phyloP scores from a whole-genome alignment of 2,113 vertebrate species.

The Drymodes brunneopygia region DNA sequence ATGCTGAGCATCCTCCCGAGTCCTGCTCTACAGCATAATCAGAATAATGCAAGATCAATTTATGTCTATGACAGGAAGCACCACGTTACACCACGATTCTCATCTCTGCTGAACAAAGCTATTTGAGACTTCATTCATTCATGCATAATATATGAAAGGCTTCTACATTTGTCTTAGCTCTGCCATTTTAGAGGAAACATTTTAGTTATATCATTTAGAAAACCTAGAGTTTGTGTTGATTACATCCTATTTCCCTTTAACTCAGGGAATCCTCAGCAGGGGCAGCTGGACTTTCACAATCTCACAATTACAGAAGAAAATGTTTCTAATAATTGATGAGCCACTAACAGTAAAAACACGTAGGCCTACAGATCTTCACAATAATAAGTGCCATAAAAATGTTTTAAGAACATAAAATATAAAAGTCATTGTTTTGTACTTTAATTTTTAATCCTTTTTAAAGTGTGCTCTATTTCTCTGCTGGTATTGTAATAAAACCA shows the following conservation, averaged over 20 bases:
- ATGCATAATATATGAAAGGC: neutral
- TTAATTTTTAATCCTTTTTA: neutral
- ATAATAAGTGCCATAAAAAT: neutral
- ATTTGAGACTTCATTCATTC: neutral
- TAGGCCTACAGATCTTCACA: neutral
- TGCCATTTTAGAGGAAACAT: neutral
- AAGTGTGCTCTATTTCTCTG: neutral
- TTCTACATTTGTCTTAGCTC: neutral
- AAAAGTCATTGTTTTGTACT: neutral
- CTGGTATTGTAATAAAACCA: neutral
- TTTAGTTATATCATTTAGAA: neutral
- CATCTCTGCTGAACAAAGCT: neutral
- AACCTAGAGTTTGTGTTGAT: neutral
- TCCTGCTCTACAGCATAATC: neutral
- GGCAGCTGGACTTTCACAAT: neutral
- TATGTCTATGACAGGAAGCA: neutral
- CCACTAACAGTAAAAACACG: neutral
- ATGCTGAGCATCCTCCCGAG: neutral
- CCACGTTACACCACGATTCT: neutral
- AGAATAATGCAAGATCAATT: neutral
- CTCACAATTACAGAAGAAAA: neutral
- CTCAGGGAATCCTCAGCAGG: neutral
- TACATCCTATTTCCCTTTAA: neutral
- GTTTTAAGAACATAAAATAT: neutral
- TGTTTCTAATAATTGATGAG: too few relatives aligned